Percentiles rank a stretch among this genome's conserved stretches.
Evolutionary conservation across 2,113 vertebrate species (phyloP).

Genomic region (Neodontobutis hainanensis): DNA sequence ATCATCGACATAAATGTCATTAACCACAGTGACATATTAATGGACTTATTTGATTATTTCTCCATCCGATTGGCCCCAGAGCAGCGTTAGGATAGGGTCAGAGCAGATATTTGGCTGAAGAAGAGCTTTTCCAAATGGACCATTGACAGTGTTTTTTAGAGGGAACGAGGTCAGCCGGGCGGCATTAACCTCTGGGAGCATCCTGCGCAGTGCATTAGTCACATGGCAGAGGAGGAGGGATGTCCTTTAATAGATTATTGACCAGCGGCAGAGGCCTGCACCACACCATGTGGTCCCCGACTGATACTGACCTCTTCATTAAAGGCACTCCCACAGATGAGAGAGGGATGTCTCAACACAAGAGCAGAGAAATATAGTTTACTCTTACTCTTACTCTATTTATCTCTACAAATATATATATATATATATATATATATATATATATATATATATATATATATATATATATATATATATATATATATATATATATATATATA

Average conservation of each 20-base stretch:
- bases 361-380: too few species aligned
- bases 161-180: constrained; percentile 70
- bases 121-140: constrained; percentile 49
- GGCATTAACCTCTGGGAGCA: constrained; percentile 75
- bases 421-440: too few species aligned
- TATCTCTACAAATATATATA: too few species aligned
- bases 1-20: too few species aligned
- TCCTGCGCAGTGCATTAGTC: constrained; percentile 75
- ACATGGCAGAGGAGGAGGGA: constrained; percentile 65
- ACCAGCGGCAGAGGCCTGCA: constrained; percentile 70
- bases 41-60: too few species aligned
- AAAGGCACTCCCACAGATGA: constrained; percentile 31
- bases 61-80: constrained; percentile 14
- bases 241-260: constrained; percentile 82
- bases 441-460: too few species aligned
- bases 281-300: constrained; percentile 68
- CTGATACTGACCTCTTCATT: constrained; percentile 78
- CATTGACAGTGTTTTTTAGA: constrained; percentile 71
- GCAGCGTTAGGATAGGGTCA: neutral
- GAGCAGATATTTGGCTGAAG: constrained; percentile 43
- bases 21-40: too few species aligned
- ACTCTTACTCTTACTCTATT: too few species aligned
- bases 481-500: too few species aligned
- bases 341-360: constrained; percentile 5
- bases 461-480: too few species aligned